Percentiles rank a stretch among this genome's conserved stretches.
Evolutionary conservation across 2,888 invertebrate species (phyloP).

Genomic region (Agrypnus murinus): DNA sequence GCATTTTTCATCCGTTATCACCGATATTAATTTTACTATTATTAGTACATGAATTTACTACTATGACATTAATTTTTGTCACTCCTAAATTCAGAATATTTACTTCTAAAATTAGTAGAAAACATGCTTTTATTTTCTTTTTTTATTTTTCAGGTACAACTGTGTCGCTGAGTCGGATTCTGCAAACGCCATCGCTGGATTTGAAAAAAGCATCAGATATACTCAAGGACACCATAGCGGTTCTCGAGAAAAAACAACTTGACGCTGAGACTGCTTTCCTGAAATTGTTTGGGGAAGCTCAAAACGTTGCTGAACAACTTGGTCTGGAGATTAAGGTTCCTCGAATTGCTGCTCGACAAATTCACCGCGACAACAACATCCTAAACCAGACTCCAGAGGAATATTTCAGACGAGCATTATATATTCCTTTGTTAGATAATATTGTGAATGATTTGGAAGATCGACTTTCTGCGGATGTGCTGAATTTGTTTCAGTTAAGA

Average conservation of each 20-base stretch:
- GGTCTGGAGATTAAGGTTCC: conserved; percentile 57
- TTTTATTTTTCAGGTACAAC: conserved; percentile 16
- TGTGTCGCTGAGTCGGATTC: conserved; percentile 29
- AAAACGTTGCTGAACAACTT: conserved; percentile 57
- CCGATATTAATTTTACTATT: no score
- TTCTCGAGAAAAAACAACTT: conserved; percentile 55
- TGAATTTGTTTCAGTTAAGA: background rate
- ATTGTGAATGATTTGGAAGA: background rate
- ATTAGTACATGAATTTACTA: no score
- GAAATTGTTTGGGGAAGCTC: conserved; percentile 56
- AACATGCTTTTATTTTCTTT: background rate
- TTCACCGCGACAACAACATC: conserved; percentile 48
- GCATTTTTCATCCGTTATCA: no score
- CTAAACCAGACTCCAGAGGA: conserved; percentile 53
- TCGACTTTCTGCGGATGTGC: background rate
- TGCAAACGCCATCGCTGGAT: conserved; percentile 42
- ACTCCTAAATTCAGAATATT: no score
- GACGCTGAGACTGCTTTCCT: conserved; percentile 55
- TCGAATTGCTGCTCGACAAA: conserved; percentile 13
- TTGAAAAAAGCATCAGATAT: conserved; percentile 59
- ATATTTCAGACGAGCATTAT: conserved; percentile 57
- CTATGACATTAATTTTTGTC: no score
- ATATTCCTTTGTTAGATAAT: conserved; percentile 49
- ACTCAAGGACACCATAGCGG: conserved; percentile 55
- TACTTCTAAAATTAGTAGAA: background rate